A percentile compares a stretch with the other conserved stretches of the same genome.
These are phyloP conservation scores for Ooceraea biroi DNA, from an alignment of 1,140 invertebrate species.

Conservation along the genomic window DNA sequence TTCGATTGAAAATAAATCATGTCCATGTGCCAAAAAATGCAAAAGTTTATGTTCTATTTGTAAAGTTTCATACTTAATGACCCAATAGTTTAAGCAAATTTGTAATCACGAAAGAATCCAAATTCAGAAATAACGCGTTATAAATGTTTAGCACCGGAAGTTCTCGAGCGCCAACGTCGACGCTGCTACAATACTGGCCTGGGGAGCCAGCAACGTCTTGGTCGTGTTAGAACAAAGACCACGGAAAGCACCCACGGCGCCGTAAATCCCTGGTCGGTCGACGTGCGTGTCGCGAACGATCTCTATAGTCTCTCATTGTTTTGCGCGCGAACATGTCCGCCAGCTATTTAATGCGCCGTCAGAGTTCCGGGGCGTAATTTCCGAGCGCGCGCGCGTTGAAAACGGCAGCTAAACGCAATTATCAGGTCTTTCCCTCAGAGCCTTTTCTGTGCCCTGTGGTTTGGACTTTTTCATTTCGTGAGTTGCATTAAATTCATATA, in stretches of 20 bases:
- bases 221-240: conserved; percentile 58
- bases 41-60: too few relatives aligned
- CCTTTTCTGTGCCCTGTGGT: conserved; percentile 19
- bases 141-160: conserved; percentile 49
- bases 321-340: conserved; percentile 62
- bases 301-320: conserved; percentile 67
- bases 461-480: conserved; percentile 14
- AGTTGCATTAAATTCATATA: conserved; percentile 16
- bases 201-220: conserved; percentile 44
- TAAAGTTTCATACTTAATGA: too few relatives aligned
- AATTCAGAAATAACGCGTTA: conserved; percentile 20
- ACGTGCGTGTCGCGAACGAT: conserved; percentile 61
- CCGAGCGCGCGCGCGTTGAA: conserved; percentile 38
- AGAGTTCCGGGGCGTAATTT: conserved; percentile 58
- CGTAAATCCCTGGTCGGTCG: conserved; percentile 54
- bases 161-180: neutral
- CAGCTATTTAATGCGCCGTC: conserved; percentile 59
- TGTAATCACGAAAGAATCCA: conserved; percentile 10
- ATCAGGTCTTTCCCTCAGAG: conserved; percentile 42
- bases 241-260: conserved; percentile 38
- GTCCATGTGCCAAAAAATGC: too few relatives aligned
- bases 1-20: too few relatives aligned
- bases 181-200: conserved; percentile 32
- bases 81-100: conserved; percentile 26
- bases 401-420: conserved; percentile 53